Evolutionary conservation across 2,797 vertebrate genomes (phyloP).

Genomic region (Heterohyrax brucei): DNA sequence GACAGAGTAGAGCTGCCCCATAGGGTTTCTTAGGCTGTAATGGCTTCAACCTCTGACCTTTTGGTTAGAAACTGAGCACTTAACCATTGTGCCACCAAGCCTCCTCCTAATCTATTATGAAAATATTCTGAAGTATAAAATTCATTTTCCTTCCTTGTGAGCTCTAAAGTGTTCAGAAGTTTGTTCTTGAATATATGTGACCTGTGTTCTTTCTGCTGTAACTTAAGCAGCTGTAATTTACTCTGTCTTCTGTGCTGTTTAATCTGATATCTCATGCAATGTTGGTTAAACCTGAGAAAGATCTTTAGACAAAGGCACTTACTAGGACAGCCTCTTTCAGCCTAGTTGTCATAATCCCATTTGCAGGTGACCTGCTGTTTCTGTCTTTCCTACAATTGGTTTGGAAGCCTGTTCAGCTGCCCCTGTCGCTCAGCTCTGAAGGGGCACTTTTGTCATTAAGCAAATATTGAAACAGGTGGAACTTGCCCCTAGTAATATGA

Average conservation of each 20-base stretch:
- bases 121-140: neutral
- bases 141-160: neutral
- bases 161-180: neutral
- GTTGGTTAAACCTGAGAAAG: neutral
- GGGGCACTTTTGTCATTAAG: constrained; percentile 75
- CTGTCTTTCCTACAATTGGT: constrained; percentile 6
- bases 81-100: neutral
- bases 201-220: neutral
- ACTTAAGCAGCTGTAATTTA: neutral
- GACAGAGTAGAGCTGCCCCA: neutral
- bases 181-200: neutral
- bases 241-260: neutral
- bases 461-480: constrained; percentile 83
- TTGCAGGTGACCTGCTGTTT: neutral
- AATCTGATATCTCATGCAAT: neutral
- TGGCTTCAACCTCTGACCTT: neutral
- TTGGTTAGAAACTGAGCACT: neutral
- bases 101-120: neutral
- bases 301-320: neutral
- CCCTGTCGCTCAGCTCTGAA: constrained; percentile 66
- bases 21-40: neutral
- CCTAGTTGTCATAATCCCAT: neutral
- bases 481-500: constrained; percentile 59
- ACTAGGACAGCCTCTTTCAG: neutral
- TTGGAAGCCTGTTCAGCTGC: constrained; percentile 72